A percentile compares a stretch with the other conserved stretches of the same genome.
Conservation (phyloP, 2,113 vertebrate species). For the Telmatochromis brachygnathus region DNA sequence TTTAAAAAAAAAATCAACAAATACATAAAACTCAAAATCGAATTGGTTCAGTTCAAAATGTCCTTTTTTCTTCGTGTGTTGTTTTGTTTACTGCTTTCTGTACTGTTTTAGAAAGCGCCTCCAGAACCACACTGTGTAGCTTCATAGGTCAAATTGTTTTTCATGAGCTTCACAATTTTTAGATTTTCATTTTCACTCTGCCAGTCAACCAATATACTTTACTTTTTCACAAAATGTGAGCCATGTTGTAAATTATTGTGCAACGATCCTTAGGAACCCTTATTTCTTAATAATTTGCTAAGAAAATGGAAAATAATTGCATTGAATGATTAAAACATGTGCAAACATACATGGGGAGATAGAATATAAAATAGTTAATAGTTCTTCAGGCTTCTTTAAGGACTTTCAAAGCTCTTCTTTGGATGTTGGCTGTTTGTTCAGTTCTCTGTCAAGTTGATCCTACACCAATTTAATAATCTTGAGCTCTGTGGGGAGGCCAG, state of each 20-base stretch:
- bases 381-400: background rate
- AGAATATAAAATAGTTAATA: background rate
- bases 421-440: background rate
- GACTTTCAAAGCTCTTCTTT: background rate
- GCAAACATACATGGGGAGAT: background rate
- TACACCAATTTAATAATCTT: background rate
- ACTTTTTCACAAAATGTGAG: background rate
- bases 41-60: background rate
- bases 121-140: background rate
- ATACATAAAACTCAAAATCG: background rate
- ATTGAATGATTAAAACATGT: background rate
- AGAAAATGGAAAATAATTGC: background rate
- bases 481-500: background rate
- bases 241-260: background rate
- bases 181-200: background rate
- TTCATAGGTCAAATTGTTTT: background rate
- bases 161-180: background rate
- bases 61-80: fast-evolving
- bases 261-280: background rate
- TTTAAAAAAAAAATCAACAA: fast-evolving
- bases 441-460: background rate
- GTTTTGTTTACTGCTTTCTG: background rate
- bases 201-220: background rate
- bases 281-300: background rate
- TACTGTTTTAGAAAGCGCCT: background rate